A percentile compares a stretch with the other conserved stretches of the same genome.
phyloP scores from a whole-genome alignment of 2,113 vertebrate species.

The Xenus cinereus region DNA sequence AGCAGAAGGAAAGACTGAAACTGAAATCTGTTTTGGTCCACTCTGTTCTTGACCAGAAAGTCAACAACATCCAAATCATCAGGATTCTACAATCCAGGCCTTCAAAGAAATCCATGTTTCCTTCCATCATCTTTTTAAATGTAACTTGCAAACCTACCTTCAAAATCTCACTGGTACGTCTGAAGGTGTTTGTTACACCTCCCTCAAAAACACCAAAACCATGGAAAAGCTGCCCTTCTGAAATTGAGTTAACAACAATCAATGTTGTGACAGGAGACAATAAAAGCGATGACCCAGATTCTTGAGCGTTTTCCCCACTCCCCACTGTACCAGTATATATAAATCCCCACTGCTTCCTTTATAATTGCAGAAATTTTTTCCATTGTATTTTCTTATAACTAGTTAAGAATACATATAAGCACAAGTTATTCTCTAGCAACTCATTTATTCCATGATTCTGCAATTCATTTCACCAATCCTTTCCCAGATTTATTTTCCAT shows the following conservation, averaged over 20 bases:
- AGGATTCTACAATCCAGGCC: neutral
- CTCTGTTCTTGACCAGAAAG: neutral
- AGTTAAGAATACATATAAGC: constrained; percentile 18
- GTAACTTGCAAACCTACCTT: neutral
- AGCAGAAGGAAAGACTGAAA: neutral
- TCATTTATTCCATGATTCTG: constrained; percentile 25
- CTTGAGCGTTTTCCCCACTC: neutral
- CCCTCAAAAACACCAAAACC: neutral
- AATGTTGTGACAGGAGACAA: neutral
- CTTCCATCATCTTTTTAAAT: neutral
- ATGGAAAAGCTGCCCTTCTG: neutral
- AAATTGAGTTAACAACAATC: neutral
- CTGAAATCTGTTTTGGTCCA: neutral
- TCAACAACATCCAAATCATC: neutral
- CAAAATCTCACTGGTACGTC: neutral
- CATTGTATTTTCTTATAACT: constrained; percentile 5
- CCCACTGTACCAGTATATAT: neutral
- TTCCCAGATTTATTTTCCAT: constrained; percentile 42
- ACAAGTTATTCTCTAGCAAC: neutral
- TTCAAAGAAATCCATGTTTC: neutral
- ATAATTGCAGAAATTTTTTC: neutral
- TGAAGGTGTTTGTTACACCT: neutral
- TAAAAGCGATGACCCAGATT: neutral
- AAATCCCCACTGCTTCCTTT: constrained; percentile 27
- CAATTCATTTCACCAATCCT: constrained; percentile 18